Conservation (phyloP, 2,113 vertebrate species). For the Scopus umbretta region DNA sequence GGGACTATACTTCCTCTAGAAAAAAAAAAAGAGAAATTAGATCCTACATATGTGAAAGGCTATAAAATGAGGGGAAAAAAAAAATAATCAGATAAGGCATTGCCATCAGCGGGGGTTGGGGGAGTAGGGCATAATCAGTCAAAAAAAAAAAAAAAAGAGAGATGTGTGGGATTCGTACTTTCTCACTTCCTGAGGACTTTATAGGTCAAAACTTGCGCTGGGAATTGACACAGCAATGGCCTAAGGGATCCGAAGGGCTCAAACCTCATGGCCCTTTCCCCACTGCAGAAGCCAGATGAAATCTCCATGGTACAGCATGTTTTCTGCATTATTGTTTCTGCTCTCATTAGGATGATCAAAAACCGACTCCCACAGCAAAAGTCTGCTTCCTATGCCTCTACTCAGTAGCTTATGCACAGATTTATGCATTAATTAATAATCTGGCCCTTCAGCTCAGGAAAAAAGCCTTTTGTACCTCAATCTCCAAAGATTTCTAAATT, state of each 20-base stretch:
- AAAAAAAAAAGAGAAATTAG: not conserved
- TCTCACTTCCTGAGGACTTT: not conserved
- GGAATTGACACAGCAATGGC: not conserved
- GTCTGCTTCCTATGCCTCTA: not conserved
- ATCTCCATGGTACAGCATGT: accelerated
- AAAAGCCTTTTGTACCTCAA: not conserved
- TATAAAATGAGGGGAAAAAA: not conserved
- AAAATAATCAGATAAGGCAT: not conserved
- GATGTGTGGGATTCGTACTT: not conserved
- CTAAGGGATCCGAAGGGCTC: not conserved
- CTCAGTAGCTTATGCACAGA: not conserved
- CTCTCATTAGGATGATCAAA: not conserved
- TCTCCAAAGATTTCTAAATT: not conserved
- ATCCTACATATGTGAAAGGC: not conserved
- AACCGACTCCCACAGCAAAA: not conserved
- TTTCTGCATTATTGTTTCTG: not conserved
- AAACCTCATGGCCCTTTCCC: not conserved
- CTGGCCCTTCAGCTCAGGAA: not conserved
- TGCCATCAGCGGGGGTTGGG: accelerated
- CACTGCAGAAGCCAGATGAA: not conserved
- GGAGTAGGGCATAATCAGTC: not conserved
- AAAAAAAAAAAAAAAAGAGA: not conserved
- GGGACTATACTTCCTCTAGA: not conserved
- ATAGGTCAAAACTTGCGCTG: not conserved
- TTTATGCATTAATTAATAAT: not conserved